phyloP scores from a whole-genome alignment of 2,888 invertebrate genomes.

The Phragmatobia fuliginosa region DNA sequence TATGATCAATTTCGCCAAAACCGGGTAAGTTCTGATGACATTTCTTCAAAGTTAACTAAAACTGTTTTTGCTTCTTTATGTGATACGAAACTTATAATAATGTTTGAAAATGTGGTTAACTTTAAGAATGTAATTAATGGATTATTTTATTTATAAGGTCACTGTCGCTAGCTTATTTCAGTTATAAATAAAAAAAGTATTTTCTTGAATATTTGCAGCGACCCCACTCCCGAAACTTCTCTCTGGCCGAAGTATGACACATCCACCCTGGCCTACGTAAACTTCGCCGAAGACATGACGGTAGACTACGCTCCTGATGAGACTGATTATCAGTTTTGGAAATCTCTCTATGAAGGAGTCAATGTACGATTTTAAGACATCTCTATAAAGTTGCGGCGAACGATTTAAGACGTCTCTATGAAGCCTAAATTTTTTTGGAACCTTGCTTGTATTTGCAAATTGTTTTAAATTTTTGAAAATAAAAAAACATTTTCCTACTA shows the following conservation, averaged over 20 bases:
- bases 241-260: not conserved
- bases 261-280: not conserved
- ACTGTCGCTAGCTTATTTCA: not conserved
- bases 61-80: not conserved
- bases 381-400: not conserved
- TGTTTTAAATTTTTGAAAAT: no score
- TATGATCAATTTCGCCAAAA: conserved; percentile 33
- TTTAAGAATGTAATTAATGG: not conserved
- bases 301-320: conserved; percentile 14
- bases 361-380: not conserved
- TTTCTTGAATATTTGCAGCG: not conserved
- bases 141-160: not conserved
- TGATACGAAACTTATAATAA: not conserved
- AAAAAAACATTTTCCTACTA: no score
- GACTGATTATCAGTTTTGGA: conserved; percentile 4
- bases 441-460: no score
- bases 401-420: not conserved
- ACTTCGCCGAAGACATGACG: conserved; percentile 18
- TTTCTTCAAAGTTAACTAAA: not conserved
- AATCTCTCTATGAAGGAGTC: not conserved
- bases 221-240: not conserved
- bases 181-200: not conserved
- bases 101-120: not conserved
- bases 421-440: no score
- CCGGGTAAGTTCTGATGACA: conserved; percentile 24